A percentile compares a stretch with the other conserved stretches of the same genome.
Conservation (phyloP, 2,113 vertebrate genomes). For the Lasiurus borealis region DNA sequence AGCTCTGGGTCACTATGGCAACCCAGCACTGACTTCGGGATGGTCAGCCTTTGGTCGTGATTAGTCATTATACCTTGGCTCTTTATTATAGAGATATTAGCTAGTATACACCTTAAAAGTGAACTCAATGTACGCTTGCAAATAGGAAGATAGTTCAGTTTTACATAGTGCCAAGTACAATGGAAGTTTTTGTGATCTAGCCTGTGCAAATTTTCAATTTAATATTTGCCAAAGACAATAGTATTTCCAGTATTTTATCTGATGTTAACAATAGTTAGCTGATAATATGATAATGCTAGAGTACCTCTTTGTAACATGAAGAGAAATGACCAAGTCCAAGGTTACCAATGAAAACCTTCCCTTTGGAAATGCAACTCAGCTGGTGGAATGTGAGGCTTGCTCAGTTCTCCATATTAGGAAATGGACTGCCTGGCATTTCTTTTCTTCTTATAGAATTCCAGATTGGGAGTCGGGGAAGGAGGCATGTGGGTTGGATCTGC, state of each 20-base stretch:
- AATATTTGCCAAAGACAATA: background rate
- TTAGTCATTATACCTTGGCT: no score
- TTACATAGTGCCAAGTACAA: background rate
- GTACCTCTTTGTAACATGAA: background rate
- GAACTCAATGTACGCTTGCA: background rate
- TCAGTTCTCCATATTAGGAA: slow-evolving; percentile 9
- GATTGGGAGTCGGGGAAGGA: background rate
- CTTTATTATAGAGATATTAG: background rate
- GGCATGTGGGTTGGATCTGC: background rate
- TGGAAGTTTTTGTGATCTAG: background rate
- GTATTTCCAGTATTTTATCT: background rate
- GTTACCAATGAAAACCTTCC: slow-evolving; percentile 38
- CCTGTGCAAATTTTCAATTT: slow-evolving; percentile 15
- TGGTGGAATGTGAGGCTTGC: slow-evolving; percentile 15
- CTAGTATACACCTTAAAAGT: background rate
- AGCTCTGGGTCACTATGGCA: no score
- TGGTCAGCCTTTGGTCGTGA: no score
- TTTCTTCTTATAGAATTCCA: slow-evolving; percentile 59
- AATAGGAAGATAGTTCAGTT: background rate
- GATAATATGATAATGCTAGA: background rate
- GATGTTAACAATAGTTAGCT: background rate
- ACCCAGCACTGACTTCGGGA: no score
- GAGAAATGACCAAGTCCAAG: background rate
- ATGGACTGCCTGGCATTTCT: background rate
- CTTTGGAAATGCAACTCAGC: background rate